Conservation (phyloP, 2,113 vertebrate species). For the Meriones unguiculatus region DNA sequence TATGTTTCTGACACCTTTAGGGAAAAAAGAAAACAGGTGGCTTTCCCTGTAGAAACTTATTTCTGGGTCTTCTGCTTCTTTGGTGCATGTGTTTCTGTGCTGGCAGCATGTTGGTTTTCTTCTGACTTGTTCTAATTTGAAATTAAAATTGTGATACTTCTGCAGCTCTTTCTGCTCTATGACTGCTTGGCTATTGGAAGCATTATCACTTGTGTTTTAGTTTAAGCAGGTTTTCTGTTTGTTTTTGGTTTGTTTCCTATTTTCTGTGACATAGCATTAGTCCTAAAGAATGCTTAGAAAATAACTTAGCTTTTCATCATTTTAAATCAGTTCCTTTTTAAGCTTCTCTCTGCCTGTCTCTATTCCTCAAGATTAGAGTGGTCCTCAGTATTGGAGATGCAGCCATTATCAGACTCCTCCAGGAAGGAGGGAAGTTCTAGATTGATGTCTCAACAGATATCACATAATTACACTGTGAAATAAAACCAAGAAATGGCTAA, state of each 20-base stretch:
- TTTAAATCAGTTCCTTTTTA: neutral
- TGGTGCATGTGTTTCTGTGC: neutral
- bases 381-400: too few species aligned
- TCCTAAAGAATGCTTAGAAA: neutral
- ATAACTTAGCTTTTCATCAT: neutral
- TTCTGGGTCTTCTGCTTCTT: neutral
- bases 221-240: neutral
- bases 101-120: neutral
- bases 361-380: neutral
- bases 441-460: neutral
- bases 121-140: neutral
- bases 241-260: neutral
- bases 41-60: neutral
- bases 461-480: neutral
- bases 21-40: neutral
- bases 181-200: neutral
- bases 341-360: neutral
- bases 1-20: neutral
- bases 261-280: neutral
- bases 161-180: neutral
- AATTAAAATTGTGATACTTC: neutral
- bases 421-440: neutral
- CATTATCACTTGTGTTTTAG: neutral
- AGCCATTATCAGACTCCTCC: neutral
- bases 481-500: slow-evolving; percentile 4